Base-by-base conservation (phyloP, 2,888 invertebrate species). In the Hybos culiciformis region DNA sequence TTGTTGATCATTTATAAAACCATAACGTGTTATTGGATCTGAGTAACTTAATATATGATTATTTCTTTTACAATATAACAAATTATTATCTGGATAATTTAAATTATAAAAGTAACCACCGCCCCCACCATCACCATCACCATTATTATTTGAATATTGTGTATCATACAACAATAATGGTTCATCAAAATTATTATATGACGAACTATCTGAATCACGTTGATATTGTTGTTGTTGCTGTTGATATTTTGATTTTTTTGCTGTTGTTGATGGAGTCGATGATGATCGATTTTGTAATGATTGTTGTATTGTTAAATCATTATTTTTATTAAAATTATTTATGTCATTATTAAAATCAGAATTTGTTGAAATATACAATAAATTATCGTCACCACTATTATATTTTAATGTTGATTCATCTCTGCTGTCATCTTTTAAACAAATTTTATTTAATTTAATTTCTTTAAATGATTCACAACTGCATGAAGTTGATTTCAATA, bases 231-330 rank as follows among this genome's bases (percentile, higher is more conserved):
- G n/a, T n/a, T n/a, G n/a, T n/a, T n/a, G n/a, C n/a, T n/a, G n/a
- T n/a, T n/a, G n/a, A n/a, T n/a, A n/a, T n/a, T n/a, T n/a, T n/a
- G n/a, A n/a, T n/a, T n/a, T n/a, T n/a, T n/a, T n/a, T n/a, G n/a
- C n/a, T 45, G 60, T 60, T 45, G 63, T 62, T 54, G 64, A 61
- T 46, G 59, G 59, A 51, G 62, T 60, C 37, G 60, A 54, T 48
- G 62, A 57, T 51, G 61, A 59, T 44, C 60, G 53, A 41, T 53
- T 54, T 43, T 59, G 61, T 45, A 57, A 49, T 48, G 58, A 57
- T 26, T 53, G 46, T 43, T 60, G 59, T 40, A 59, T 47, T 44
- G 52, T 41, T 44, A 48, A 42, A 48, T 47, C 11, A 45, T 45
- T 12, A 14, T 21, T 12, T n/a, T 29, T 29, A 12, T 29, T 5